A percentile compares a stretch with the other conserved stretches of the same genome.
Evolutionary conservation across 2,113 vertebrate species (phyloP).

Genomic region (Poecilia latipinna): DNA sequence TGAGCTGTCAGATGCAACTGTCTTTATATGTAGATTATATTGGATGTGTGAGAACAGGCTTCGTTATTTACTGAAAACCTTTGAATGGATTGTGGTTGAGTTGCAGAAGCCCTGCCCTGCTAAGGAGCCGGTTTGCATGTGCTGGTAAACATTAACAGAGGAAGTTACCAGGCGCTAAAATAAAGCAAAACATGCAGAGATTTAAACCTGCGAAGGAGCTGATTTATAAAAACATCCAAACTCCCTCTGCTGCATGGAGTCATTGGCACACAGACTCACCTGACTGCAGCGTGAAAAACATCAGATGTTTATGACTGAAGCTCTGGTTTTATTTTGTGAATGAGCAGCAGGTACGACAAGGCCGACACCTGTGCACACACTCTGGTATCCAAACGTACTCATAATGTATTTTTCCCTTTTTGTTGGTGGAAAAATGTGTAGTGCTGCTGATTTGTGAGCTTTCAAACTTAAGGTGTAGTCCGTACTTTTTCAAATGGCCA

Average conservation of each 20-base stretch:
- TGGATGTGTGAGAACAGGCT: not conserved
- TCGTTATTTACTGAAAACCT: constrained; percentile 13
- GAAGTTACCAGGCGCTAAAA: not conserved
- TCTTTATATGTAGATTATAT: not conserved
- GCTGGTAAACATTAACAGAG: not conserved
- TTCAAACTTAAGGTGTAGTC: too few species aligned
- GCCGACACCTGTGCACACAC: constrained; percentile 26
- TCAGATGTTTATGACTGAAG: constrained; percentile 10
- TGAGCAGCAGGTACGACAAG: not conserved
- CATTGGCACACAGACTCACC: constrained; percentile 32
- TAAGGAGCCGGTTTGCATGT: constrained; percentile 41
- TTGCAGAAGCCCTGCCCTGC: constrained; percentile 17
- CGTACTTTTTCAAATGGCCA: too few species aligned
- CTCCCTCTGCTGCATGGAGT: not conserved
- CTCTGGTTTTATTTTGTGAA: constrained; percentile 26
- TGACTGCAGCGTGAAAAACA: constrained; percentile 20
- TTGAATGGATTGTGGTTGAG: constrained; percentile 38
- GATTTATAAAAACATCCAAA: constrained; percentile 18
- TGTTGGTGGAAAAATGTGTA: too few species aligned
- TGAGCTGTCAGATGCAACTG: not conserved
- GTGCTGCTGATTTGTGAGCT: too few species aligned
- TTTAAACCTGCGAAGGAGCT: constrained; percentile 10
- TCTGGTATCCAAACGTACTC: not conserved
- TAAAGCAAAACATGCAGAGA: not conserved
- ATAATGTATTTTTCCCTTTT: too few species aligned